Base-by-base conservation (phyloP, 2,888 invertebrate genomes). In the Geotrupes spiniger region DNA sequence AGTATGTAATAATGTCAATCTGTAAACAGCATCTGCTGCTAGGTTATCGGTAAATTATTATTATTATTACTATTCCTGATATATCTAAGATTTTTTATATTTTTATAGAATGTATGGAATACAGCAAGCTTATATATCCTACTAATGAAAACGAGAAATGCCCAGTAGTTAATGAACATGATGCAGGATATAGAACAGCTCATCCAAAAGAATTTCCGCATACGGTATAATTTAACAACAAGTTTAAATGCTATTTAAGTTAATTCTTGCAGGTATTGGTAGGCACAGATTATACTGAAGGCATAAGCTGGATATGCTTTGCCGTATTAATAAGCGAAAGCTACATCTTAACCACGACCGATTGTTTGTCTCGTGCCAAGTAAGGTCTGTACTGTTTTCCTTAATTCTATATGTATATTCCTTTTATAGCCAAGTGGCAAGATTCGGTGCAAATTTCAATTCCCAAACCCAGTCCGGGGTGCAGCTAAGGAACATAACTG, bases 331-430 rank as follows among this genome's bases (percentile, higher is more conserved):
- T 85, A 42, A 80, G 81, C 40, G 58, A 80, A 0, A 70, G 70
- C 2, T 83, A 77, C 63, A 78, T 85, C 29, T 63, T 85, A 2
- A 81, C 83, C 0, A 84, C 84, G 0, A 84, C 81, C 0, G 84
- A 85, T 62, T 85, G 85, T 56, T 64, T 54, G 11, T 17, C 16
- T 11, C 4, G 26, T 36, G 37, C 17, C n/a, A 48, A 37, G 42
- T 55, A 49, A 52, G 43, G 40, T 11, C 10, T 1, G 53, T 42
- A 6, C 51, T 47, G 12, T 4, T n/a, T 31, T 40, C 25, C 36
- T 11, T 15, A 49, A 44, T 15, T 33, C 39, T 10, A 5, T 21
- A 11, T 26, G 33, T 10, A 36, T 17, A 9, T 6, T 44, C 4
- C 21, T 44, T 11, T 59, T n/a, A n/a, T n/a, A n/a, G n/a, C n/a